These are phyloP conservation scores for Drusus annulatus DNA, from an alignment of 1,140 invertebrate genomes.

Conservation along the genomic window DNA sequence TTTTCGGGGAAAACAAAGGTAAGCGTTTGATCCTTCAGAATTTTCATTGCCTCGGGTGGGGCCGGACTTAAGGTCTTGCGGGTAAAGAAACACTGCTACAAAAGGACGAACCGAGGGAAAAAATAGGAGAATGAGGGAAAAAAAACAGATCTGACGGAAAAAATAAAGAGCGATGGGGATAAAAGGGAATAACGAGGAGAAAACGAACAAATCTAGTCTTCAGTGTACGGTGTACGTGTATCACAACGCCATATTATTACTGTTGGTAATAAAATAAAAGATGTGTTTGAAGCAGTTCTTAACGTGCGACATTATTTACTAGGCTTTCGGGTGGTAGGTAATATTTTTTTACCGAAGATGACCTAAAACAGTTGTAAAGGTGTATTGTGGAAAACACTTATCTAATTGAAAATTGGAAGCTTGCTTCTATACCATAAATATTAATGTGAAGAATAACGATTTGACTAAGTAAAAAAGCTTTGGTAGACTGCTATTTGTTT, in stretches of 20 bases:
- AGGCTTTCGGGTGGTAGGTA: too few species aligned
- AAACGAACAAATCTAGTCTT: background rate
- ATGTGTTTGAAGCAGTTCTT: background rate
- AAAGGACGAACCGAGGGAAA: too few species aligned
- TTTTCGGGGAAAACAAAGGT: slow-evolving; percentile 24
- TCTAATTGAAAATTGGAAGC: too few species aligned
- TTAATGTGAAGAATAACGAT: too few species aligned
- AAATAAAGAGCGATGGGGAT: too few species aligned
- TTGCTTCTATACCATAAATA: too few species aligned
- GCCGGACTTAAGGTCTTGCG: slow-evolving; percentile 2
- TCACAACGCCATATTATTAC: slow-evolving; percentile 15
- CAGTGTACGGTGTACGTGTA: slow-evolving; percentile 17
- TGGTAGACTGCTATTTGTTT: too few species aligned
- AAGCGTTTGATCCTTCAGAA: slow-evolving; percentile 40
- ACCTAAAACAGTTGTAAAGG: too few species aligned
- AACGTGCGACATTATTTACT: background rate
- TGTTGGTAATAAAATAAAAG: slow-evolving; percentile 22
- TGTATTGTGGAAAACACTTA: too few species aligned
- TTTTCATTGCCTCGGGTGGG: slow-evolving; percentile 26
- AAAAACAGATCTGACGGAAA: too few species aligned
- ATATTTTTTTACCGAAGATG: background rate
- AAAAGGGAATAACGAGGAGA: background rate
- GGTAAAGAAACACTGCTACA: slow-evolving; percentile 15
- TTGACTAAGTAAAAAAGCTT: too few species aligned
- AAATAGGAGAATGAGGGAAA: too few species aligned